A percentile compares a stretch with the other conserved stretches of the same genome.
Evolutionary conservation across 2,113 vertebrate species (phyloP).

Genomic region (mouse (Mus musculus)): GRCm39 chr17:64148501-64149000

Average conservation of each 20-base stretch:
- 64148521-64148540: background rate
- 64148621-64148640: background rate
- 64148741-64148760: background rate
- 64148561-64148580: background rate
- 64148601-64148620: background rate
- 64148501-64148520: background rate
- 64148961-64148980: background rate
- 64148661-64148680: background rate
- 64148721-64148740: background rate
- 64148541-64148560: background rate
- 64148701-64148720: background rate
- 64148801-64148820: background rate
- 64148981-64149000: background rate
- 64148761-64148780: background rate
- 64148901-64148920: background rate
- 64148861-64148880: background rate
- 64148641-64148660: background rate
- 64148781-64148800: background rate
- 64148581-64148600: background rate
- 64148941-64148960: background rate
- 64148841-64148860: background rate
- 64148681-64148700: background rate
- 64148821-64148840: background rate
- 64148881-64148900: constrained; percentile 9
- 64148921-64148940: background rate